phyloP scores from a whole-genome alignment of 1,140 invertebrate species.

The Maconellicoccus hirsutus region DNA sequence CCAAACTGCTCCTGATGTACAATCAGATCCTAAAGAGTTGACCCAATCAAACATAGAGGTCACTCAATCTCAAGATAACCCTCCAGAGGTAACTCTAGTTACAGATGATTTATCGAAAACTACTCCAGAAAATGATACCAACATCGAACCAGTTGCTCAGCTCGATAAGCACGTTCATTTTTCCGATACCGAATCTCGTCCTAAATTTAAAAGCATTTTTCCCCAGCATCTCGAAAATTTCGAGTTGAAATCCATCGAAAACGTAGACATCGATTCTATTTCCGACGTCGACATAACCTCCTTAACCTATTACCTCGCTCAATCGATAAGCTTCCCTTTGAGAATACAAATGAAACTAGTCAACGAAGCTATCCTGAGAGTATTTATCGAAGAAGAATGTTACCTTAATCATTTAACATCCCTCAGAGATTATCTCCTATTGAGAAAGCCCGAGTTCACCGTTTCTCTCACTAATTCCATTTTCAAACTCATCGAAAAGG shows the following conservation, averaged over 20 bases:
- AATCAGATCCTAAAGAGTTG: no score
- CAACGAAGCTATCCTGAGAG: not conserved
- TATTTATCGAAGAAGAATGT: conserved; percentile 12
- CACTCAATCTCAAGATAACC: no score
- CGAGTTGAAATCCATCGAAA: not conserved
- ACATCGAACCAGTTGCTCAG: not conserved
- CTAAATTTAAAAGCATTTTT: not conserved
- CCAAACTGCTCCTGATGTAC: no score
- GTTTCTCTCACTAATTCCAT: not conserved
- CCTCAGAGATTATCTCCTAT: not conserved
- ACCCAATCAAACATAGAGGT: no score
- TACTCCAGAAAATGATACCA: not conserved
- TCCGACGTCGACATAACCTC: not conserved
- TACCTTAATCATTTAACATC: not conserved
- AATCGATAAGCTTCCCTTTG: not conserved
- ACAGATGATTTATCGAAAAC: not conserved
- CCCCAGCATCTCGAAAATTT: not conserved
- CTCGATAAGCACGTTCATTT: not conserved
- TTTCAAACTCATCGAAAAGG: not conserved
- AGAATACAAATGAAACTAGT: not conserved
- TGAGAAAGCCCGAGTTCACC: not conserved
- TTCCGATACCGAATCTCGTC: not conserved
- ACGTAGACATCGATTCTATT: not conserved
- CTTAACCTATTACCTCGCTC: not conserved
- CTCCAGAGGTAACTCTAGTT: no score